Conservation (phyloP, 2,888 invertebrate species). For the Drosophila setosimentum region DNA sequence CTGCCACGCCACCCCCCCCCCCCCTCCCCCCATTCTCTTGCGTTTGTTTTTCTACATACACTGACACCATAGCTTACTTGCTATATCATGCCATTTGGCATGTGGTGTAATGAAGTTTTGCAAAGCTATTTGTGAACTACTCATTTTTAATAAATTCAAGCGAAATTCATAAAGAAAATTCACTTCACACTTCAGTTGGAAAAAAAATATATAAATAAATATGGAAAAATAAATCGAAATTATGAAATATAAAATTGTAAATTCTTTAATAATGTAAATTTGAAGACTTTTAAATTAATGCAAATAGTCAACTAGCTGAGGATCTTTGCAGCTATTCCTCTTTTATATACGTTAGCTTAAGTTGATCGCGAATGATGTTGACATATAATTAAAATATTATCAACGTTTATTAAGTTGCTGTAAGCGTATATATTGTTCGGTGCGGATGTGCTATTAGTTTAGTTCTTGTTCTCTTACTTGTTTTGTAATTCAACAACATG, state of each 20-base stretch:
- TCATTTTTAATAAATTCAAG: too few species aligned
- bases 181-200: too few species aligned
- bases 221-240: not conserved
- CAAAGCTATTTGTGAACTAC: not conserved
- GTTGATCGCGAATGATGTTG: not conserved
- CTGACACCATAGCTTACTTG: not conserved
- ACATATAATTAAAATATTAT: not conserved
- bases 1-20: slow-evolving; percentile 6
- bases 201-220: too few species aligned
- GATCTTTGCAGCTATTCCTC: not conserved
- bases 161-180: too few species aligned
- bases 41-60: slow-evolving; percentile 20
- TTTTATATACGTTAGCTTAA: not conserved
- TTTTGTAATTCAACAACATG: slow-evolving; percentile 75
- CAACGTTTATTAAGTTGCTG: not conserved
- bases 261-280: not conserved
- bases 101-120: not conserved
- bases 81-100: not conserved
- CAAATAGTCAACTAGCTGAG: not conserved
- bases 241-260: not conserved
- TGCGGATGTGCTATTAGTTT: slow-evolving; percentile 28
- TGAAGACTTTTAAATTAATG: not conserved
- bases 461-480: slow-evolving; percentile 55
- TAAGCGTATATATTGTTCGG: slow-evolving; percentile 38
- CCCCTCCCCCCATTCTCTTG: not conserved